Evolutionary conservation across 2,888 invertebrate species (phyloP).

Genomic region (Bellardia bayeri): DNA sequence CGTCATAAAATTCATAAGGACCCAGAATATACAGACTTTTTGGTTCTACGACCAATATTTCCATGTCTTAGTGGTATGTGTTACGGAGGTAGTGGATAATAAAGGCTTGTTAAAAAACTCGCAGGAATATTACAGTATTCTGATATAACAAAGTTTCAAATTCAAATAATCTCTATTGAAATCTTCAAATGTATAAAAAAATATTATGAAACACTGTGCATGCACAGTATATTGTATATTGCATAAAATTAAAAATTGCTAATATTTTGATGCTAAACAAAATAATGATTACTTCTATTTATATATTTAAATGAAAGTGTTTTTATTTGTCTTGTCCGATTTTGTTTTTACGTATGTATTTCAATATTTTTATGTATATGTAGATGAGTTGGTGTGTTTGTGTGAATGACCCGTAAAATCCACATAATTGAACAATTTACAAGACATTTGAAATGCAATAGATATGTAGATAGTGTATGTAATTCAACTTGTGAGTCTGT

Average conservation of each 20-base stretch:
- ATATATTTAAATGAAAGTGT: slow-evolving; percentile 40
- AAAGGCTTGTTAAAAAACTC: too few species aligned
- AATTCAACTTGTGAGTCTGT: slow-evolving; percentile 44
- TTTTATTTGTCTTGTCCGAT: slow-evolving; percentile 6
- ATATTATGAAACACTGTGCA: slow-evolving; percentile 26
- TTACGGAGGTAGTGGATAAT: too few species aligned
- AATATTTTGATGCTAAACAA: slow-evolving; percentile 19
- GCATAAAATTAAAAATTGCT: slow-evolving; percentile 47
- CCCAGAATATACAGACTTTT: too few species aligned
- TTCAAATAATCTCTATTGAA: too few species aligned
- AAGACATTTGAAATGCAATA: slow-evolving; percentile 54
- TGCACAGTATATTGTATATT: slow-evolving; percentile 18
- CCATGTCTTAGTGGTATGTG: too few species aligned
- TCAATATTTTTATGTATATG: not conserved
- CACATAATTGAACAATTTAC: slow-evolving; percentile 65
- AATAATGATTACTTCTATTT: not conserved
- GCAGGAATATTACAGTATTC: too few species aligned
- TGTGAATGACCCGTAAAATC: slow-evolving; percentile 63
- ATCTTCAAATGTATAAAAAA: not conserved
- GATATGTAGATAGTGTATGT: slow-evolving; percentile 2
- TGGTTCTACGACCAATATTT: too few species aligned
- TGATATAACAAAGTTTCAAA: too few species aligned
- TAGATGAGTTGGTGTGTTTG: not conserved
- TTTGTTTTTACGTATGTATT: not conserved
- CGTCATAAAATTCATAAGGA: too few species aligned